phyloP scores from a whole-genome alignment of 2,113 vertebrate genomes.

The Burhinus bistriatus region DNA sequence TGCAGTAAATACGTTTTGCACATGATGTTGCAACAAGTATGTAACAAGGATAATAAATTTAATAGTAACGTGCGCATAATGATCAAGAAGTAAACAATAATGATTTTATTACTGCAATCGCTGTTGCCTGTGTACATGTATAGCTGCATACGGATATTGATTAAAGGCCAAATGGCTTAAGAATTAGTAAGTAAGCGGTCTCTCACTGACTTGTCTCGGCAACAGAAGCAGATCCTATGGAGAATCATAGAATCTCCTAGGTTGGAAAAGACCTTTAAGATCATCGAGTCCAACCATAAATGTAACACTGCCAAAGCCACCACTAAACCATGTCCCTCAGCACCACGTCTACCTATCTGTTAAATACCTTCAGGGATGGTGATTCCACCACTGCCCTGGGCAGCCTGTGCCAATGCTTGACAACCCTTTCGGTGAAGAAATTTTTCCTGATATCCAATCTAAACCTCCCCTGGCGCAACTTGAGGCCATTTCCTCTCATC shows the following conservation, averaged over 20 bases:
- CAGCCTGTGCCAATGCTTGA: too few relatives aligned
- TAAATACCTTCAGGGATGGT: too few relatives aligned
- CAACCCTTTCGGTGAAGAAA: too few relatives aligned
- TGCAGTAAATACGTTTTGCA: background rate
- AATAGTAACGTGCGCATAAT: background rate
- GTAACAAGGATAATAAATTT: background rate
- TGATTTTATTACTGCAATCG: background rate
- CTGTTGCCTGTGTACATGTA: background rate
- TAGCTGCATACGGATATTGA: background rate
- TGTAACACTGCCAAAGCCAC: too few relatives aligned
- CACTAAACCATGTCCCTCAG: too few relatives aligned
- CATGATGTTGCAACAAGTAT: background rate
- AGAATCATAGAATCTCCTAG: background rate
- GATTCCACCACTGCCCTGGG: too few relatives aligned
- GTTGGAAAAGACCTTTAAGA: background rate
- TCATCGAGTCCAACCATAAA: too few relatives aligned
- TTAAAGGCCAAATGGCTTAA: background rate
- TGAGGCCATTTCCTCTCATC: too few relatives aligned
- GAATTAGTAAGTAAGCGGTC: background rate
- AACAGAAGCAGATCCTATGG: background rate
- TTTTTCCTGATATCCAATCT: too few relatives aligned
- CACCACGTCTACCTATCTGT: too few relatives aligned
- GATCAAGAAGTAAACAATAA: background rate
- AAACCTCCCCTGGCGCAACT: too few relatives aligned
- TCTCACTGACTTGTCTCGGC: background rate